phyloP scores from a whole-genome alignment of 2,797 vertebrate species.

The Urocyon cinereoargenteus region DNA sequence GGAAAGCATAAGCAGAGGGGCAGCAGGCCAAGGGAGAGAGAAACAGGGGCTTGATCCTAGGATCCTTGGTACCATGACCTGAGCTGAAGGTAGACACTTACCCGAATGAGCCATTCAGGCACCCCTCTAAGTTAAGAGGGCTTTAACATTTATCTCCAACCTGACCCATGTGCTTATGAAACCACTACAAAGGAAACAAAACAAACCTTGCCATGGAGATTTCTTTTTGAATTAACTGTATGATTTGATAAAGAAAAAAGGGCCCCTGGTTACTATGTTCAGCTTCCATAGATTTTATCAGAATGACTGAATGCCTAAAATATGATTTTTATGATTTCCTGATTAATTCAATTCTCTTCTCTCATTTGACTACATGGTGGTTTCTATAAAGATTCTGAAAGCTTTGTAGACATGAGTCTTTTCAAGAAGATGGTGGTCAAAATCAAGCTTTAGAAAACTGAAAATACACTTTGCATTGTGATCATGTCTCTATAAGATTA shows the following conservation, averaged over 20 bases:
- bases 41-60: background rate
- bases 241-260: background rate
- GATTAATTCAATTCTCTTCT: background rate
- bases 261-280: background rate
- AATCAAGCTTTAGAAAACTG: background rate
- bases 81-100: background rate
- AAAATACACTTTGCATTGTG: background rate
- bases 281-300: background rate
- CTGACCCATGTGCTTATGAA: slow-evolving; percentile 9
- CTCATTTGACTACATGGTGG: background rate
- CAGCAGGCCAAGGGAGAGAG: background rate
- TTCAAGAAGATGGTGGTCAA: background rate
- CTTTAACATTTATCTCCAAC: background rate
- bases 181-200: slow-evolving; percentile 32
- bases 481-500: background rate
- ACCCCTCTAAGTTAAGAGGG: slow-evolving; percentile 2
- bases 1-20: background rate
- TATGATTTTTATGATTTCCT: slow-evolving; percentile 33
- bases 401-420: background rate
- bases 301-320: slow-evolving; percentile 6
- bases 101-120: background rate
- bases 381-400: slow-evolving; percentile 34
- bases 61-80: background rate
- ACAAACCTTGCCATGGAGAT: background rate
- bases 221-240: slow-evolving; percentile 30